A percentile compares a stretch with the other conserved stretches of the same genome.
These are phyloP conservation scores for Dicaeum eximium DNA, from an alignment of 2,113 vertebrate genomes.

Conservation along the genomic window DNA sequence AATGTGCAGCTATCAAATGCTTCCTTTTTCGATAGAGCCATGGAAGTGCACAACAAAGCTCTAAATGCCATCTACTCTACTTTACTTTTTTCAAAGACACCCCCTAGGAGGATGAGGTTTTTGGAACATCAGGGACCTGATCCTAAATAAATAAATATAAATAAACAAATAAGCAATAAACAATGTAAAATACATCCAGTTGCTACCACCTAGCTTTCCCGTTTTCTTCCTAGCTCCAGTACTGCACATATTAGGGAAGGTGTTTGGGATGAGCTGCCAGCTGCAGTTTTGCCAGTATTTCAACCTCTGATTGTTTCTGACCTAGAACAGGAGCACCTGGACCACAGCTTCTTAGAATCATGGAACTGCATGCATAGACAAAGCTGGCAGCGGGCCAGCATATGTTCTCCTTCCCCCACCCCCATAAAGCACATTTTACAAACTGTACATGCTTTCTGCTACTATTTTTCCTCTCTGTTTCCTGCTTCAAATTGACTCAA, in stretches of 20 bases:
- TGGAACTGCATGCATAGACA: background rate
- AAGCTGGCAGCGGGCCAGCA: background rate
- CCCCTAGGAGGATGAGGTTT: background rate
- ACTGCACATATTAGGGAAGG: background rate
- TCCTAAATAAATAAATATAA: background rate
- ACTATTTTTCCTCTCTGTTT: constrained; percentile 19
- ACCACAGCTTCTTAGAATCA: background rate
- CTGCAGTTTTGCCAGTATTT: background rate
- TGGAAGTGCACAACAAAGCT: background rate
- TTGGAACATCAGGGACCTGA: background rate
- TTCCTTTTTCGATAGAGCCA: background rate
- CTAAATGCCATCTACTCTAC: background rate
- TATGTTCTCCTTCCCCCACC: background rate
- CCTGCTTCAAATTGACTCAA: background rate
- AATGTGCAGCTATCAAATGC: background rate
- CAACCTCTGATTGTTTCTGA: background rate
- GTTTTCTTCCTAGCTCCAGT: background rate
- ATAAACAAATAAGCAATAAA: background rate
- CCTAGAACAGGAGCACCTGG: background rate
- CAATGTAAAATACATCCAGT: background rate
- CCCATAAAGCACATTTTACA: constrained; percentile 10
- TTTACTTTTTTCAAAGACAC: background rate
- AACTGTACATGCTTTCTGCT: background rate
- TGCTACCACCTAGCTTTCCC: background rate
- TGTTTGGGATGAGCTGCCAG: background rate